phyloP scores from a whole-genome alignment of 2,888 invertebrate species.

The Spatulosminthurus flaviceps region DNA sequence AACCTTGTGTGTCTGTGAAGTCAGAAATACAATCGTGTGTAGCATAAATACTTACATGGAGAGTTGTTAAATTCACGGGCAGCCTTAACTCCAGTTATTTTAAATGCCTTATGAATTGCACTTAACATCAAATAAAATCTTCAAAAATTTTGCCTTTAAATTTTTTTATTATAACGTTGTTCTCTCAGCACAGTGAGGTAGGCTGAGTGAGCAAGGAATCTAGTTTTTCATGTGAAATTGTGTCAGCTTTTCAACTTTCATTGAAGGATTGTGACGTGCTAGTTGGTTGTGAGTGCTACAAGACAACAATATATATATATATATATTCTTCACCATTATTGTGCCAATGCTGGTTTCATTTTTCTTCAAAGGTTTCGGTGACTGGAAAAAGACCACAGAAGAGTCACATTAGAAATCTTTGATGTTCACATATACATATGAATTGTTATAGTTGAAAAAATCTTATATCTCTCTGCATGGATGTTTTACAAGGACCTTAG shows the following conservation, averaged over 20 bases:
- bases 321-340: not conserved
- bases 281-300: not conserved
- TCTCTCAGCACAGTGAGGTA: not conserved
- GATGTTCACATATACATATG: too few species aligned
- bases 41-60: too few species aligned
- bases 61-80: not conserved
- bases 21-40: too few species aligned
- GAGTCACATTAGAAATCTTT: too few species aligned
- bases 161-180: not conserved
- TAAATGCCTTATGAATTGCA: not conserved
- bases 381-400: too few species aligned
- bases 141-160: not conserved
- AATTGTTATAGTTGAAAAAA: too few species aligned
- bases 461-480: too few species aligned
- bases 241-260: slow-evolving; percentile 10
- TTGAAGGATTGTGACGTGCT: slow-evolving; percentile 6
- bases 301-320: not conserved
- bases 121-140: not conserved
- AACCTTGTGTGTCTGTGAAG: not conserved
- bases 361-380: too few species aligned
- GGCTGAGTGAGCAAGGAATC: not conserved
- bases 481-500: too few species aligned
- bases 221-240: not conserved
- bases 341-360: not conserved
- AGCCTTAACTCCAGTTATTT: not conserved